Percentiles rank a stretch among this genome's conserved stretches.
Conservation (phyloP, 2,797 vertebrate genomes). For the Mallotus villosus region DNA sequence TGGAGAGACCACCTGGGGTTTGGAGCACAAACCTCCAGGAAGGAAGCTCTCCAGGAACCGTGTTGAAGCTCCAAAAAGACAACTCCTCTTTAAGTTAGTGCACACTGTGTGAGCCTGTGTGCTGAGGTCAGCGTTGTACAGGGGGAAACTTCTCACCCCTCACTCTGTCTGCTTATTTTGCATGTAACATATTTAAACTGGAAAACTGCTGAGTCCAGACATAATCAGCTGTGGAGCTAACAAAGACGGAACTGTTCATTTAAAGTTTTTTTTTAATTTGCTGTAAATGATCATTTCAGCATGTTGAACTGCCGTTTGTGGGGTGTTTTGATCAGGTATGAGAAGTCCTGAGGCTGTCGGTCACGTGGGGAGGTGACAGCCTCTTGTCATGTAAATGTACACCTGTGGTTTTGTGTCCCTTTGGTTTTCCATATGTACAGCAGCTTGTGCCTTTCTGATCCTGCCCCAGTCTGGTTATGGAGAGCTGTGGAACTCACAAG, state of each 20-base stretch:
- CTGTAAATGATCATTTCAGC: constrained; percentile 45
- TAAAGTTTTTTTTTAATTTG: constrained; percentile 45
- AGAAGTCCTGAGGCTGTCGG: constrained; percentile 36
- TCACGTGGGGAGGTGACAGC: constrained; percentile 31
- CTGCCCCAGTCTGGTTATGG: constrained; percentile 18
- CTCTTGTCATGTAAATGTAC: constrained; percentile 50
- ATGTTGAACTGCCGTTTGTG: constrained; percentile 21
- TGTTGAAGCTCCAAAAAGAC: no score
- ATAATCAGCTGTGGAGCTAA: constrained; percentile 30
- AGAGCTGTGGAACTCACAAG: constrained; percentile 36
- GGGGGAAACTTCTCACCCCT: neutral
- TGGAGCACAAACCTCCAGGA: no score
- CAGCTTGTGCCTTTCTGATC: constrained; percentile 46
- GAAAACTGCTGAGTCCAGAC: no score
- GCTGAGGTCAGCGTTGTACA: neutral
- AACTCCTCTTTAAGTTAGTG: no score
- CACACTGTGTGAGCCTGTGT: neutral
- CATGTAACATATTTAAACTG: constrained; percentile 44
- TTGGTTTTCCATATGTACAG: constrained; percentile 40
- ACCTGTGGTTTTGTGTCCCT: constrained; percentile 36
- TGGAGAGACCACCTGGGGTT: neutral
- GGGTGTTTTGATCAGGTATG: constrained; percentile 44
- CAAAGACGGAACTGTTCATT: constrained; percentile 46
- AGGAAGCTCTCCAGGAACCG: no score
- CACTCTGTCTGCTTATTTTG: constrained; percentile 24